Conservation (phyloP, 2,888 invertebrate genomes). For the Helleia helle region DNA sequence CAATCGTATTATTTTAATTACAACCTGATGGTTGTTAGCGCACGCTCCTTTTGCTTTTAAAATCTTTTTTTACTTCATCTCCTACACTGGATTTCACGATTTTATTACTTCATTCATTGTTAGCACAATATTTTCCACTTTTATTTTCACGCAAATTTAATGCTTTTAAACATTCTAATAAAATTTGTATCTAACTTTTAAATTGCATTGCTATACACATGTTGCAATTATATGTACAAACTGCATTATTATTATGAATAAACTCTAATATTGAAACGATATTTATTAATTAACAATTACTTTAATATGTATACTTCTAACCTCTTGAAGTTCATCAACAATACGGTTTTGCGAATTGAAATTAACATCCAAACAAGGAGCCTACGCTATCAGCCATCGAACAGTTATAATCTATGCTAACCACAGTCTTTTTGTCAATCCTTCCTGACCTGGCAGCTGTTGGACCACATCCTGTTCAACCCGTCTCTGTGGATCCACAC, state of each 20-base stretch:
- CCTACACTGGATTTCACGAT: constrained; percentile 13
- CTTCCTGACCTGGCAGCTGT: constrained; percentile 94
- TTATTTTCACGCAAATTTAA: constrained; percentile 4
- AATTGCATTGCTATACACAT: neutral
- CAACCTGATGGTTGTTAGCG: constrained; percentile 69
- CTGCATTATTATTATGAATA: no score
- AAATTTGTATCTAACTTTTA: neutral
- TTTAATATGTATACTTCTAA: no score
- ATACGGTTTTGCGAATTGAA: neutral
- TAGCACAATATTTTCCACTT: neutral
- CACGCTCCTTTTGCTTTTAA: constrained; percentile 65
- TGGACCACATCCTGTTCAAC: constrained; percentile 99
- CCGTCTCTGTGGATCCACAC: constrained; percentile 99
- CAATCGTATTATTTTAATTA: constrained; percentile 21
- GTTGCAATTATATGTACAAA: neutral
- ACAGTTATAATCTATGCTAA: constrained; percentile 73
- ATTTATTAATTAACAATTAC: no score
- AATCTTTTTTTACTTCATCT: constrained; percentile 24
- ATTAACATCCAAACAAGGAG: constrained; percentile 32
- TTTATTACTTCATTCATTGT: neutral
- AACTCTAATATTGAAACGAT: no score
- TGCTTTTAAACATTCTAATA: neutral
- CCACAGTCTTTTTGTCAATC: constrained; percentile 92
- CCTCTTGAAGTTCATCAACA: no score
- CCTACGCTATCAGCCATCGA: constrained; percentile 62